These are phyloP conservation scores for Gymnodraco acuticeps DNA, from an alignment of 2,797 vertebrate genomes.

Conservation along the genomic window DNA sequence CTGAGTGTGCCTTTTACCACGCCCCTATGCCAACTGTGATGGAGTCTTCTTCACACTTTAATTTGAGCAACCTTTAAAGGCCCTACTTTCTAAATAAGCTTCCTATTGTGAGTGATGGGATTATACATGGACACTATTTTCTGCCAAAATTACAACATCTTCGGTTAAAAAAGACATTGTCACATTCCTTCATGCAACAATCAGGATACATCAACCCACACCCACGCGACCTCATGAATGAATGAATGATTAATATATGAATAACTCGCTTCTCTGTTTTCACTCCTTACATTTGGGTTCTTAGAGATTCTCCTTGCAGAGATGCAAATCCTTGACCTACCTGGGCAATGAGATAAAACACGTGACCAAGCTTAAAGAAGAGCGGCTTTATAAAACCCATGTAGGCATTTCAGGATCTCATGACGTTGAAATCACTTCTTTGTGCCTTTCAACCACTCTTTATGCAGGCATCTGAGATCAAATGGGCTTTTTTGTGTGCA, in stretches of 20 bases:
- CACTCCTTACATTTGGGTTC: conserved; percentile 1
- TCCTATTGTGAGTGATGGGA: background rate
- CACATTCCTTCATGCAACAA: background rate
- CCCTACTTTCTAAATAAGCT: background rate
- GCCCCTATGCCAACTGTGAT: too few relatives aligned
- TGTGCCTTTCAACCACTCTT: conserved; percentile 28
- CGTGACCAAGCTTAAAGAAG: background rate
- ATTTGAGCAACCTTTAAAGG: conserved; percentile 5
- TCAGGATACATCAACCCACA: background rate
- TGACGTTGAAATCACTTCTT: conserved; percentile 11
- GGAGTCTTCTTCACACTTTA: background rate
- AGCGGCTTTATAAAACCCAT: conserved; percentile 20
- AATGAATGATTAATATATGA: background rate
- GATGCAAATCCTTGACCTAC: conserved; percentile 22
- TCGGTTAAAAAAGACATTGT: background rate
- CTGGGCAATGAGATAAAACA: conserved; percentile 3
- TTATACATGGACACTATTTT: background rate
- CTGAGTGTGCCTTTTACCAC: too few relatives aligned
- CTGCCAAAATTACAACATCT: background rate
- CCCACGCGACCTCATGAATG: background rate
- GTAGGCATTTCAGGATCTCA: conserved; percentile 24
- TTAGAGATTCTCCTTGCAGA: background rate
- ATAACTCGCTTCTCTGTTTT: background rate
- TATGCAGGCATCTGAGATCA: conserved; percentile 28
- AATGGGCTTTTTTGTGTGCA: conserved; percentile 24